Conservation (phyloP, 2,797 vertebrate genomes). For the Tadarida brasiliensis region DNA sequence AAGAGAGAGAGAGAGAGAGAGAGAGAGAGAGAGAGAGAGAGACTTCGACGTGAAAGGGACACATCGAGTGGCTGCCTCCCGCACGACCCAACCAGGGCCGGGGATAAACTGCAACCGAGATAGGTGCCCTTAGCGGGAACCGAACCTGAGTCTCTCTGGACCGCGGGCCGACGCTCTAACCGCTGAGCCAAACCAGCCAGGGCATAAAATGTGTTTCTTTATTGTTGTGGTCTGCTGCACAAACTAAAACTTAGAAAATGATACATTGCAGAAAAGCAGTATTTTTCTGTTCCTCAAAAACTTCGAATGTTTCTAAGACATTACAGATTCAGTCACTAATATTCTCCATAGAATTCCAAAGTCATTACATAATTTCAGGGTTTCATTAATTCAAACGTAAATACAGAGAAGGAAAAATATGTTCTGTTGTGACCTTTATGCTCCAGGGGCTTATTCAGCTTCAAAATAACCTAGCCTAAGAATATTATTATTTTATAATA, state of each 20-base stretch:
- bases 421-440: background rate
- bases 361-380: background rate
- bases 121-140: too few relatives aligned
- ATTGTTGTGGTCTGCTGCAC: background rate
- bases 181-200: too few relatives aligned
- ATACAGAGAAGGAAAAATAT: slow-evolving; percentile 49
- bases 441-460: background rate
- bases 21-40: too few relatives aligned
- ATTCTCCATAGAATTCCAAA: slow-evolving; percentile 10
- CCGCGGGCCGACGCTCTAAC: too few relatives aligned
- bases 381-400: slow-evolving; percentile 58
- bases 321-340: background rate
- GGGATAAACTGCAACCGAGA: too few relatives aligned
- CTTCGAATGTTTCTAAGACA: background rate
- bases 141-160: too few relatives aligned
- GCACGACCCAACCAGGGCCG: too few relatives aligned
- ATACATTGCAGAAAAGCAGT: background rate
- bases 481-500: slow-evolving; percentile 60
- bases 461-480: background rate
- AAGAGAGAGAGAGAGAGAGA: too few relatives aligned
- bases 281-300: background rate
- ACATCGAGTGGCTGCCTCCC: too few relatives aligned
- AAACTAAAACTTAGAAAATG: slow-evolving; percentile 11
- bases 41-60: too few relatives aligned
- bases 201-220: too few relatives aligned